phyloP scores from a whole-genome alignment of 2,797 vertebrate species.

The Microchirus variegatus region DNA sequence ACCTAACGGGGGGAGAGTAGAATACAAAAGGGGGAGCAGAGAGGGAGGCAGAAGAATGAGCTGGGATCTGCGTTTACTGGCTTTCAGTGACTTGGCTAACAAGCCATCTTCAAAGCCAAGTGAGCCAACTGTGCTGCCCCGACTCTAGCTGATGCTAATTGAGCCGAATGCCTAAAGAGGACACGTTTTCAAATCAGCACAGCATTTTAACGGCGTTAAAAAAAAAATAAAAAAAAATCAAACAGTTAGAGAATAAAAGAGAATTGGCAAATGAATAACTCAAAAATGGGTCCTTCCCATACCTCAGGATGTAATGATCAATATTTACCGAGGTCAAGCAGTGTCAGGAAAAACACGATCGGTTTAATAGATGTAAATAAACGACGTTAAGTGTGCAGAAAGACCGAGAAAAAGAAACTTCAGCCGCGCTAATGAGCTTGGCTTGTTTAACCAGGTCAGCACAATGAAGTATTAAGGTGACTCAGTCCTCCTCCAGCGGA shows the following conservation, averaged over 20 bases:
- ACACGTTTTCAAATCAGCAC: conserved; percentile 18
- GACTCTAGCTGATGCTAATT: conserved; percentile 33
- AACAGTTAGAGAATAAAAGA: background rate
- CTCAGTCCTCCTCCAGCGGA: no score
- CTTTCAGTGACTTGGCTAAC: conserved; percentile 36
- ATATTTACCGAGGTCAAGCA: background rate
- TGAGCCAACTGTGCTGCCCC: conserved; percentile 17
- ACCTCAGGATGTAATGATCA: background rate
- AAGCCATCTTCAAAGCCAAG: conserved; percentile 26
- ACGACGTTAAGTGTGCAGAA: no score
- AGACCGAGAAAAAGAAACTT: no score
- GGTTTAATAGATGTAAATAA: no score
- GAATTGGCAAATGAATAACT: background rate
- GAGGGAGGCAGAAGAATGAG: conserved; percentile 17
- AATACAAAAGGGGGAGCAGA: conserved; percentile 16
- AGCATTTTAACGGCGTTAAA: conserved; percentile 14
- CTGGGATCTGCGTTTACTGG: conserved; percentile 36
- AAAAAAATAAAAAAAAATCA: no score
- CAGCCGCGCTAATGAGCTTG: no score
- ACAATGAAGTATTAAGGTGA: background rate
- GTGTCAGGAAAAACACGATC: background rate
- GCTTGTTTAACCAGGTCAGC: background rate
- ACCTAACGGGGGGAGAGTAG: conserved; percentile 9
- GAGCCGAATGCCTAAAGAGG: conserved; percentile 19
- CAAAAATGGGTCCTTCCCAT: no score